A percentile compares a stretch with the other conserved stretches of the same genome.
Conservation (phyloP, 1,140 invertebrate species). For the Ceratitis capitata region DNA sequence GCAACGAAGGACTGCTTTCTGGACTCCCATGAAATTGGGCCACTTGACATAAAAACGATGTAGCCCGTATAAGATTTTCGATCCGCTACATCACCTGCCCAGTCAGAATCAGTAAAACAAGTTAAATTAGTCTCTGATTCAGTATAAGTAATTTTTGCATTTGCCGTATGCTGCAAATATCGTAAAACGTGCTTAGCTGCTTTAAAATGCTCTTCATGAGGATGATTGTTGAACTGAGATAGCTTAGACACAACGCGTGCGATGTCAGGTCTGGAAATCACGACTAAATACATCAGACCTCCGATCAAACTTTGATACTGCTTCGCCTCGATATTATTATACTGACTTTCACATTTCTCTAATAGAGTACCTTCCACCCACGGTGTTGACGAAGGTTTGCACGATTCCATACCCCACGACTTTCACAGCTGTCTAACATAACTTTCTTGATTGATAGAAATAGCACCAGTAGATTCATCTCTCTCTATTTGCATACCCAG, state of each 20-base stretch:
- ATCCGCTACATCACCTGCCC: background rate
- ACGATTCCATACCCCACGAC: background rate
- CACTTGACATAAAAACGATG: constrained; percentile 10
- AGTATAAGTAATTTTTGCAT: background rate
- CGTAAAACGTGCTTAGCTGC: constrained; percentile 39
- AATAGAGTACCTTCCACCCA: background rate
- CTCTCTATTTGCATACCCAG: background rate
- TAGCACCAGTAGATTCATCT: background rate
- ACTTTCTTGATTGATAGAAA: background rate
- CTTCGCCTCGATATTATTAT: background rate
- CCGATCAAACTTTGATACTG: constrained; percentile 36
- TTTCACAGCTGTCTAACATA: background rate
- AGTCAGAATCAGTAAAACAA: constrained; percentile 28
- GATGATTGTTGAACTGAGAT: constrained; percentile 19
- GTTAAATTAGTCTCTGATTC: background rate
- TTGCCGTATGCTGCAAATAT: background rate
- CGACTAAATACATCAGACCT: constrained; percentile 29
- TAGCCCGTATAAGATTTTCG: constrained; percentile 32
- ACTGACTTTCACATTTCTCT: constrained; percentile 23
- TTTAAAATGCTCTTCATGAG: too few relatives aligned
- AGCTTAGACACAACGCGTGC: constrained; percentile 15
- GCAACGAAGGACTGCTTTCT: constrained; percentile 13
- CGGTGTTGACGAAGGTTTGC: constrained; percentile 22
- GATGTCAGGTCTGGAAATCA: constrained; percentile 37
- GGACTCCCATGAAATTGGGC: constrained; percentile 13